Evolutionary conservation across 2,113 vertebrate genomes (phyloP).

Genomic region (Noturus placidus): DNA sequence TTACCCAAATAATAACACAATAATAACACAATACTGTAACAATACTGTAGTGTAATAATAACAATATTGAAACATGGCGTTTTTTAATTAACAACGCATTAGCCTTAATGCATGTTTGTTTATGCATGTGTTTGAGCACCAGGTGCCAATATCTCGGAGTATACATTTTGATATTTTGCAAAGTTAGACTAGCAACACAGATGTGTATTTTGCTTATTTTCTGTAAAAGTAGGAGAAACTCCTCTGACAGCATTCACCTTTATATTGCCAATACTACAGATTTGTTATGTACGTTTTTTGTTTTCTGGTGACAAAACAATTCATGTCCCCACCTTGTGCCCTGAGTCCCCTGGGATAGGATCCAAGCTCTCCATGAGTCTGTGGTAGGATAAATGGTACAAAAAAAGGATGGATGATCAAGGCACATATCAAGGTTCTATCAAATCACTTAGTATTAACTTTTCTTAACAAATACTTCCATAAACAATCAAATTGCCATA

Average conservation of each 20-base stretch:
- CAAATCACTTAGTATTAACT: neutral
- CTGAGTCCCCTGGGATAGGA: no score
- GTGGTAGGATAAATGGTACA: no score
- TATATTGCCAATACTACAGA: neutral
- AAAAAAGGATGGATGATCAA: neutral
- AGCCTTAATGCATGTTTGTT: slow-evolving; percentile 11
- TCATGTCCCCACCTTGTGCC: neutral
- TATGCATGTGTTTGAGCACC: neutral
- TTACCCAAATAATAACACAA: neutral
- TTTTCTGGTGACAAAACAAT: neutral
- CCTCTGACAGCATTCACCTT: neutral
- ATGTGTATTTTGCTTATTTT: neutral
- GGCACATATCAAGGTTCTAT: neutral
- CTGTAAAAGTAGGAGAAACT: neutral
- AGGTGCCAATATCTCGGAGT: slow-evolving; percentile 16
- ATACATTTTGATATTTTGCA: slow-evolving; percentile 27
- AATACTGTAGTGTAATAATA: no score
- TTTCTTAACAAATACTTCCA: neutral
- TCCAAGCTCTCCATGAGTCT: no score
- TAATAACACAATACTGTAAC: neutral
- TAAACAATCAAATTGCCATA: neutral
- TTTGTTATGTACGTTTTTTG: neutral
- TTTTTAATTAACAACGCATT: slow-evolving; percentile 48
- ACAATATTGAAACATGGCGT: slow-evolving; percentile 4
- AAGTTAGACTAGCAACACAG: neutral